Evolutionary conservation across 2,113 vertebrate genomes (phyloP), one percentile per base, ranked within the genome.

Genomic region (Quiscalus mexicanus): DNA sequence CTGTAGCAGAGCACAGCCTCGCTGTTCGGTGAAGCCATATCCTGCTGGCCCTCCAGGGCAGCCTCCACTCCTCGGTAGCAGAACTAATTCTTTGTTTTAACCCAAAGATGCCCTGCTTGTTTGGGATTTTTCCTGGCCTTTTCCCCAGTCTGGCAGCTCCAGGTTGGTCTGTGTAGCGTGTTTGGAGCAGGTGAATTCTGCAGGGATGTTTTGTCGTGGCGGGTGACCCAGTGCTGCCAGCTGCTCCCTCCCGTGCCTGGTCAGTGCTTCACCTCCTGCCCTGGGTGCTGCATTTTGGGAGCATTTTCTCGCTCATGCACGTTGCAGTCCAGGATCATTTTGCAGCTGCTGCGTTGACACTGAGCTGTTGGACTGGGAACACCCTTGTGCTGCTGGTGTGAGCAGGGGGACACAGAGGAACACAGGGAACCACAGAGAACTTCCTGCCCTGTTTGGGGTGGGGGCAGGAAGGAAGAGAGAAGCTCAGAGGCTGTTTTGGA

Each of bases 1-100:
- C 94, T 95, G 87, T 90, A 90, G 93, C 94, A 78, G 95, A 97
- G 98, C 96, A 90, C 87, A 89, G 69, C 28, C 0, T n/a, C 3
- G 12, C 78, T 76, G 53, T 55, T 55, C 0, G 6, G 64, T 90
- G 79, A 98, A 98, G 98, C 98, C 98, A 97, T 98, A 97, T 96
- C 93, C 95, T 58, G 64, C 97, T 95, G 69, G 95, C 96, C 95
- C 90, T 86, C 81, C 87, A 50, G 73, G 93, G 97, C 93, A 94
- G 90, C 87, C 92, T 90, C 52, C 47, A 90, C 59, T 93, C 79
- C 69, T 62, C 50, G 68, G 91, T 95, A 89, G 91, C 83, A 83
- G 74, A 90, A 60, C 37, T 81, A 21, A 25, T 30, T 37, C 81
- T 62, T 91, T 91, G 82, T 89, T 90, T 93, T 63, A 74, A 93